These are phyloP conservation scores for Arbacia lixula DNA, from an alignment of 53 echinoderm and acorn worm species.

Conservation along the genomic window DNA sequence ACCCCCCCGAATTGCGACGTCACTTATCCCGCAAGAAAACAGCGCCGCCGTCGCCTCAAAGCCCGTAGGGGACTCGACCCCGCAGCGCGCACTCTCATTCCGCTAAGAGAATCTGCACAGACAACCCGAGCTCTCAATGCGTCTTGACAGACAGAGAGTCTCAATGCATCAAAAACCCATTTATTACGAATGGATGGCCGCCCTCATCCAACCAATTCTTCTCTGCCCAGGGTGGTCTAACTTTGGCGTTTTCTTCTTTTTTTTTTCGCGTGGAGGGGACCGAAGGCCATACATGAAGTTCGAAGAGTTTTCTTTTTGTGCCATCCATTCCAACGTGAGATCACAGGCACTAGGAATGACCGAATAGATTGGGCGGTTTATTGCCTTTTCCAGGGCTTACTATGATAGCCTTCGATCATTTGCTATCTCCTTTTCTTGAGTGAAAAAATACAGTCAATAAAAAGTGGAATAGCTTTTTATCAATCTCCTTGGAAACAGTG, in stretches of 20 bases:
- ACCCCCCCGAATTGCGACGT: too few relatives aligned
- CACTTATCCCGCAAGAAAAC: too few relatives aligned
- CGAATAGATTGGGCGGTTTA: constrained; percentile 2
- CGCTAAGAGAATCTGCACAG: too few relatives aligned
- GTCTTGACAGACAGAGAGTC: constrained; percentile 25
- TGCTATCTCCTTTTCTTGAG: too few relatives aligned
- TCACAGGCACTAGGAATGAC: constrained; percentile 3
- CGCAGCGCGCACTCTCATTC: too few relatives aligned
- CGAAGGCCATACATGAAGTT: neutral
- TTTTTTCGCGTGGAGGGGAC: neutral
- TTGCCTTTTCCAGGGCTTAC: neutral
- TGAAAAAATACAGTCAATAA: too few relatives aligned
- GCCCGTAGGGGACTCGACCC: too few relatives aligned
- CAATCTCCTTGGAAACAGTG: too few relatives aligned
- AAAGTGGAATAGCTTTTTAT: too few relatives aligned
- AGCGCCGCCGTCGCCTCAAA: too few relatives aligned
- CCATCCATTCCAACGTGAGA: constrained; percentile 5
- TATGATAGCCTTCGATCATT: constrained; percentile 11
- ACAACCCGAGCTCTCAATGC: constrained; percentile 1
- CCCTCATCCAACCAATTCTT: neutral
- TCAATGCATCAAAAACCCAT: constrained; percentile 31
- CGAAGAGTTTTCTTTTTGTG: neutral
- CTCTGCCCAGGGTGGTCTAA: too few relatives aligned
- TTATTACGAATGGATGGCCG: constrained; percentile 2
- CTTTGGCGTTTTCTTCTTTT: too few relatives aligned